A percentile compares a stretch with the other conserved stretches of the same genome.
phyloP scores from a whole-genome alignment of 2,113 vertebrate genomes.

The Australoheros scitulus region DNA sequence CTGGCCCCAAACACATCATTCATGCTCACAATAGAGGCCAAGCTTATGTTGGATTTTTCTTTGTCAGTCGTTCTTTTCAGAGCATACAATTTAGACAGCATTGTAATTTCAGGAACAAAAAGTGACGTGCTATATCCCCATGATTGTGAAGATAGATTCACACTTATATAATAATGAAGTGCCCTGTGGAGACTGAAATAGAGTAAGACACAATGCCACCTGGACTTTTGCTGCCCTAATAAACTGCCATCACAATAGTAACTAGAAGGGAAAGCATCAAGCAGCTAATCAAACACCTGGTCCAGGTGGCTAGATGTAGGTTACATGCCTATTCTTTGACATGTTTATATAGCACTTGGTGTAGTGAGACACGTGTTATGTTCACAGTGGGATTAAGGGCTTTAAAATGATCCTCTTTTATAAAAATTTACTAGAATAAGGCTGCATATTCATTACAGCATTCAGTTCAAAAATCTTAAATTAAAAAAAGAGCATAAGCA shows the following conservation, averaged over 20 bases:
- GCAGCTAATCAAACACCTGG: conserved; percentile 25
- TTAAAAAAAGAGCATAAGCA: background rate
- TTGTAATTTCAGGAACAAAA: conserved; percentile 29
- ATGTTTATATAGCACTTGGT: conserved; percentile 16
- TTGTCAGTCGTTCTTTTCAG: background rate
- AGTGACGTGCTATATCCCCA: background rate
- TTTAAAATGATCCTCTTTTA: background rate
- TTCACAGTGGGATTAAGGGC: background rate
- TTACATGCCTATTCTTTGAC: conserved; percentile 12
- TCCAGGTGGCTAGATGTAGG: conserved; percentile 28
- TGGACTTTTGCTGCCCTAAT: conserved; percentile 17
- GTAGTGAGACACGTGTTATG: background rate
- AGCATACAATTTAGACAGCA: conserved; percentile 10
- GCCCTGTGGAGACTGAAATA: conserved; percentile 37
- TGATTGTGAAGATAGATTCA: conserved; percentile 9
- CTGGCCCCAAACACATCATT: background rate
- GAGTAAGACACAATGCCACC: conserved; percentile 31
- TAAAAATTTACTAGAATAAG: background rate
- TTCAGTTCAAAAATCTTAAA: background rate
- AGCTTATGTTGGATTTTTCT: background rate
- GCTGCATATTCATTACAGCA: background rate
- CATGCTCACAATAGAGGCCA: background rate
- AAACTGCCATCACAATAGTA: background rate
- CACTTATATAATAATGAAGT: conserved; percentile 14
- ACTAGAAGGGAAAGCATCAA: conserved; percentile 14